phyloP scores from a whole-genome alignment of 2,888 invertebrate species.

The Yponomeuta malinellus region DNA sequence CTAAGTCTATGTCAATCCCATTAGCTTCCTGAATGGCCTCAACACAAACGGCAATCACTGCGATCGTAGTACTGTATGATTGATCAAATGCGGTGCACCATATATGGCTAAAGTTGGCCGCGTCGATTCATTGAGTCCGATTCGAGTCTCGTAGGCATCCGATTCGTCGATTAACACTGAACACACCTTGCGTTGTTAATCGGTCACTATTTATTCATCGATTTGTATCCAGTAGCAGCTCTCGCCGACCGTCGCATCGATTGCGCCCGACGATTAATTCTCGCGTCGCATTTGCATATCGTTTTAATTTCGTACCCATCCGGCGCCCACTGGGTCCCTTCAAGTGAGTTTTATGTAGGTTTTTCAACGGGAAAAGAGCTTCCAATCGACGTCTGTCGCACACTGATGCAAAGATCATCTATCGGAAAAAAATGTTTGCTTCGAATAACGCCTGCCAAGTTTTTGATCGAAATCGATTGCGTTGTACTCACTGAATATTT shows the following conservation, averaged over 20 bases:
- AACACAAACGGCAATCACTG: constrained; percentile 33
- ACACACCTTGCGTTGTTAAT: constrained; percentile 59
- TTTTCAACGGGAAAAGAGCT: not conserved
- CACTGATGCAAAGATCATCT: not conserved
- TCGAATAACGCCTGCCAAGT: constrained; percentile 55
- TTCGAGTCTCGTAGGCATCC: constrained; percentile 25
- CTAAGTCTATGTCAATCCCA: constrained; percentile 20
- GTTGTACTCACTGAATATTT: no score
- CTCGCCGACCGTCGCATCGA: constrained; percentile 57
- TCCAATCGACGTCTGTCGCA: not conserved
- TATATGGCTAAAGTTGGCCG: constrained; percentile 40
- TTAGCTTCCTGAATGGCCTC: constrained; percentile 33
- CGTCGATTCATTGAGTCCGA: constrained; percentile 45
- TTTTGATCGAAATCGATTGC: no score
- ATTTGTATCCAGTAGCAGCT: constrained; percentile 63
- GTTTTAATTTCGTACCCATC: constrained; percentile 69
- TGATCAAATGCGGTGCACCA: constrained; percentile 41
- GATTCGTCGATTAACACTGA: constrained; percentile 54
- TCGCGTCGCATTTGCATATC: constrained; percentile 64
- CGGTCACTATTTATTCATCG: constrained; percentile 66
- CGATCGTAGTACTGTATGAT: constrained; percentile 44
- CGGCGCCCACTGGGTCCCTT: constrained; percentile 58
- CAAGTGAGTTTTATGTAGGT: constrained; percentile 22
- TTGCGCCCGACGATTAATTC: constrained; percentile 64
- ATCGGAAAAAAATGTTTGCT: constrained; percentile 28